Evolutionary conservation across 2,797 vertebrate species (phyloP).

Genomic region (Falco cherrug): DNA sequence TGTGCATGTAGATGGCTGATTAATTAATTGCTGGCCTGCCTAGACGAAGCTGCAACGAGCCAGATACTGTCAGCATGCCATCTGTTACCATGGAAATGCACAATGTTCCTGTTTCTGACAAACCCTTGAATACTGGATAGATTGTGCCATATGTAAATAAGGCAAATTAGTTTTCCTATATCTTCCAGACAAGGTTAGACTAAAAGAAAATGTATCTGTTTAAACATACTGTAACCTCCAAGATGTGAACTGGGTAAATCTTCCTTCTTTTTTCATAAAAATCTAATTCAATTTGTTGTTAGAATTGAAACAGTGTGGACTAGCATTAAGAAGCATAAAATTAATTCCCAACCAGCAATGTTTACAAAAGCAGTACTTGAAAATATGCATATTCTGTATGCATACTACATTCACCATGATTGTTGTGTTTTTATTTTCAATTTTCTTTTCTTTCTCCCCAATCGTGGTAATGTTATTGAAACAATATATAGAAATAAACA

Average conservation of each 20-base stretch:
- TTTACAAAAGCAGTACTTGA: slow-evolving; percentile 67
- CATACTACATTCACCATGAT: not conserved
- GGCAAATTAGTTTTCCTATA: slow-evolving; percentile 89
- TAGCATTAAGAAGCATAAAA: slow-evolving; percentile 68
- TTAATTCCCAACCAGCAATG: slow-evolving; percentile 62
- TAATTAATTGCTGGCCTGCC: slow-evolving; percentile 89
- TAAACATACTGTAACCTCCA: slow-evolving; percentile 79
- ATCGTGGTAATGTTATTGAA: not conserved
- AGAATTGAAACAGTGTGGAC: slow-evolving; percentile 61
- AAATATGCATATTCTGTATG: slow-evolving; percentile 21
- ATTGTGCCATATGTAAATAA: slow-evolving; percentile 89
- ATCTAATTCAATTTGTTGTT: slow-evolving; percentile 65
- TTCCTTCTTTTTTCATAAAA: slow-evolving; percentile 66
- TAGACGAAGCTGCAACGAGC: slow-evolving; percentile 87
- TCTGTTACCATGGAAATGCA: slow-evolving; percentile 91
- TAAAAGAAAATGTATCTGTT: slow-evolving; percentile 86
- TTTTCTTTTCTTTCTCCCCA: not conserved
- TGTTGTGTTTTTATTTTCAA: not conserved
- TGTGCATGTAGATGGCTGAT: slow-evolving; percentile 88
- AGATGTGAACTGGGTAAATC: slow-evolving; percentile 69
- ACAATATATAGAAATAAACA: not conserved
- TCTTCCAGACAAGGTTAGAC: slow-evolving; percentile 85
- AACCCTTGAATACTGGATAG: slow-evolving; percentile 88
- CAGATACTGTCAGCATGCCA: slow-evolving; percentile 89
- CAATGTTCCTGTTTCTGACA: slow-evolving; percentile 88